phyloP scores from a whole-genome alignment of 2,888 invertebrate species.

The Caenorhabditis sulstoni region DNA sequence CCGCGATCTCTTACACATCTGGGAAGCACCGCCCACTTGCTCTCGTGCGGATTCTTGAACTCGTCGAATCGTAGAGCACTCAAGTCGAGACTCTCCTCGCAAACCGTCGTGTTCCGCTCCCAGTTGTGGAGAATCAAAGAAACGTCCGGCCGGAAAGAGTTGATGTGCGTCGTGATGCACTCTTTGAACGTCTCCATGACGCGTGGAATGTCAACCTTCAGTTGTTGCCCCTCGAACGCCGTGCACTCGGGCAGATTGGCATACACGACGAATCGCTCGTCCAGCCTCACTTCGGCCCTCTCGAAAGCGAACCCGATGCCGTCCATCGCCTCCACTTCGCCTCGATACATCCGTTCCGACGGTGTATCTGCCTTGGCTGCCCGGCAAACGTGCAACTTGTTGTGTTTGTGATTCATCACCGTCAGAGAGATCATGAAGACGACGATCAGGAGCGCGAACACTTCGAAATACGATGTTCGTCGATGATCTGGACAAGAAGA shows the following conservation, averaged over 20 bases:
- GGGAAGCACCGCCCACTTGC: conserved; percentile 9
- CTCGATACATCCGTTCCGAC: background rate
- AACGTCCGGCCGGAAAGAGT: background rate
- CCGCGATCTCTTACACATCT: conserved; percentile 8
- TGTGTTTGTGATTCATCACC: no score
- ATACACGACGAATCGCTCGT: background rate
- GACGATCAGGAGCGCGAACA: no score
- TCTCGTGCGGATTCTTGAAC: conserved; percentile 19
- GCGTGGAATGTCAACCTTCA: background rate
- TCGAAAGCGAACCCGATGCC: background rate
- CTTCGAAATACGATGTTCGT: no score
- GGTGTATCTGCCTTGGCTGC: no score
- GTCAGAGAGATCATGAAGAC: no score
- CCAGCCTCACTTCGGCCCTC: background rate
- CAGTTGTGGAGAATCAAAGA: background rate
- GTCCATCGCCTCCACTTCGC: conserved; percentile 12
- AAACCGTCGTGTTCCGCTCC: conserved; percentile 4
- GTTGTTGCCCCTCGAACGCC: background rate
- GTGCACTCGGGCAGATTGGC: background rate
- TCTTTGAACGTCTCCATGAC: conserved; percentile 1
- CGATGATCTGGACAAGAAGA: no score
- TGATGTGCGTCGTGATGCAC: conserved; percentile 6
- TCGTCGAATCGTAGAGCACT: background rate
- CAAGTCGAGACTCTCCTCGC: conserved; percentile 3
- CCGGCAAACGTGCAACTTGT: no score